Percentiles rank a stretch among this genome's conserved stretches.
These are phyloP conservation scores for Ageneiosus marmoratus DNA, from an alignment of 2,113 vertebrate genomes.

Conservation along the genomic window DNA sequence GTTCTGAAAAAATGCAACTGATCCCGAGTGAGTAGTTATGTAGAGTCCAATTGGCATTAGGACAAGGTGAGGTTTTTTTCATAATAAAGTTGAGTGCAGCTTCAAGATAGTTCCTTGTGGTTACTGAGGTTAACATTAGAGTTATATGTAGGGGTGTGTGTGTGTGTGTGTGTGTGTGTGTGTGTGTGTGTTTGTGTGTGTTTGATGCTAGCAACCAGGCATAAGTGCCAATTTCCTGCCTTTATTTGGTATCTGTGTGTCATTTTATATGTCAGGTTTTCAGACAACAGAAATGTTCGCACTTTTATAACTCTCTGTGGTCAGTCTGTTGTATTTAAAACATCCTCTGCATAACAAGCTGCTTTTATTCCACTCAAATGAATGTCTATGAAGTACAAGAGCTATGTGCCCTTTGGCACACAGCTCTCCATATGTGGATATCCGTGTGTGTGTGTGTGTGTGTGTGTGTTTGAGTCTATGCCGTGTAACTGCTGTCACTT, in stretches of 20 bases:
- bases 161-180: not conserved
- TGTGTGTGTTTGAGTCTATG: not conserved
- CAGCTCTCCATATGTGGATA: slow-evolving; percentile 7
- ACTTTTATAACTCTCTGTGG: not conserved
- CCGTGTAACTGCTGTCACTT: slow-evolving; percentile 19
- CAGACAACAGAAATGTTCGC: not conserved
- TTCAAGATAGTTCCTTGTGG: not conserved
- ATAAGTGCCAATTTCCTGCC: not conserved
- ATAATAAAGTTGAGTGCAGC: not conserved
- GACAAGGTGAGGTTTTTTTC: not conserved
- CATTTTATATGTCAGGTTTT: not conserved
- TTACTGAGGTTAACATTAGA: not conserved
- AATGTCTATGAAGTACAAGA: not conserved
- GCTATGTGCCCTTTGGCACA: slow-evolving; percentile 10
- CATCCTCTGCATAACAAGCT: not conserved
- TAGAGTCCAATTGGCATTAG: not conserved
- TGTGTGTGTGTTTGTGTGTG: not conserved
- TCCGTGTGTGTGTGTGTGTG: not conserved
- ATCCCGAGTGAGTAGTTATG: not conserved
- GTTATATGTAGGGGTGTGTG: not conserved
- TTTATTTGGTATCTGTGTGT: not conserved
- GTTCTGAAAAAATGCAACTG: not conserved
- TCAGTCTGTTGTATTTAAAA: not conserved
- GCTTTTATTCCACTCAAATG: not conserved
- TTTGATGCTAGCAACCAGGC: not conserved